These are phyloP conservation scores for Octopus sinensis DNA, from an alignment of 1,140 invertebrate species.

Conservation along the genomic window DNA sequence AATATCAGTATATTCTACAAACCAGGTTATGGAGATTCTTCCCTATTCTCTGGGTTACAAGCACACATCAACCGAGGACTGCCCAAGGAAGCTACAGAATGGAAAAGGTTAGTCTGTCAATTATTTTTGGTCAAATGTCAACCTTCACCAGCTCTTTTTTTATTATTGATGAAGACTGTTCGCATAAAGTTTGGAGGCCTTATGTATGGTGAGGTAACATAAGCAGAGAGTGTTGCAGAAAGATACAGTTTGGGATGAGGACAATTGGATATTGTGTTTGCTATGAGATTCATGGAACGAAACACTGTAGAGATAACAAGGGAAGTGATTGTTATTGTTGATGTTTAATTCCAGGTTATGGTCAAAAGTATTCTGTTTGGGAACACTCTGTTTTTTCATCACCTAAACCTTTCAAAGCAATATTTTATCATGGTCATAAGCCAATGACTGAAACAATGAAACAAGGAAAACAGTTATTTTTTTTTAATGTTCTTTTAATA, in stretches of 20 bases:
- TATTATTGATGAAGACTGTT: too few relatives aligned
- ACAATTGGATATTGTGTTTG: too few relatives aligned
- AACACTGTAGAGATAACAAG: not conserved
- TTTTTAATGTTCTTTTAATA: not conserved
- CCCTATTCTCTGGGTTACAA: slow-evolving; percentile 80
- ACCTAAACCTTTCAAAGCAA: slow-evolving; percentile 1
- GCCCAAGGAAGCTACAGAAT: slow-evolving; percentile 82
- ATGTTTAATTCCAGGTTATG: not conserved
- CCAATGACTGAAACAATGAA: not conserved
- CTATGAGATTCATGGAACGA: too few relatives aligned
- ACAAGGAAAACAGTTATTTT: not conserved
- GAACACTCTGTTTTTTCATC: not conserved
- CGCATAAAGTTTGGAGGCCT: too few relatives aligned
- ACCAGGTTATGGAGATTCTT: slow-evolving; percentile 82
- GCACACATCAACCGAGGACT: slow-evolving; percentile 73
- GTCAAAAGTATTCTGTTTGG: too few relatives aligned
- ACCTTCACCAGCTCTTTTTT: too few relatives aligned
- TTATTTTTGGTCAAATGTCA: too few relatives aligned
- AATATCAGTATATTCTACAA: slow-evolving; percentile 28
- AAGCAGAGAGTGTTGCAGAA: too few relatives aligned
- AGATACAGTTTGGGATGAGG: too few relatives aligned
- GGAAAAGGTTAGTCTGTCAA: slow-evolving; percentile 67
- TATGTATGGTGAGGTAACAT: too few relatives aligned
- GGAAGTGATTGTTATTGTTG: not conserved
- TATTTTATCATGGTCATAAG: too few relatives aligned